phyloP scores from a whole-genome alignment of 2,797 vertebrate species.

The Hoplostethus mediterraneus region DNA sequence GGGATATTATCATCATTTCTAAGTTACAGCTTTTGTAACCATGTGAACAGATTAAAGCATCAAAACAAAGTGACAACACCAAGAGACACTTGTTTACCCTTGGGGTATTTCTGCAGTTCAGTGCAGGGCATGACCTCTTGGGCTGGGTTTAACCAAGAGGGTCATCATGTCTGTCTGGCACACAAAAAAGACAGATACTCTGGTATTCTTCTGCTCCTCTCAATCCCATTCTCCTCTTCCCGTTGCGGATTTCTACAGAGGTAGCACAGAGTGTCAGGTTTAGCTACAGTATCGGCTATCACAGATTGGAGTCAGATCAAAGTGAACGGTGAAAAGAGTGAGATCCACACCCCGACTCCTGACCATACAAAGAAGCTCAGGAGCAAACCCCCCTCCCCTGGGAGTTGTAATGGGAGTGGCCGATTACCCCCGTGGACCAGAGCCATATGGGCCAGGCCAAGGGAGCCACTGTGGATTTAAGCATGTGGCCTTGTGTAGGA shows the following conservation, averaged over 20 bases:
- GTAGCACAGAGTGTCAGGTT: conserved; percentile 75
- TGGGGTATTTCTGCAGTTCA: conserved; percentile 31
- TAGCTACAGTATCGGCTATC: conserved; percentile 77
- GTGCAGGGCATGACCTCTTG: conserved; percentile 55
- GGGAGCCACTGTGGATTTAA: conserved; percentile 28
- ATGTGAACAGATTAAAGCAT: conserved; percentile 8
- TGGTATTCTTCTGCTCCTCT: conserved; percentile 56
- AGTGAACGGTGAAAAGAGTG: conserved; percentile 79
- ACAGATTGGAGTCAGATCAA: conserved; percentile 81
- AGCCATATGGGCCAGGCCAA: conserved; percentile 55
- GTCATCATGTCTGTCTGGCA: conserved; percentile 63
- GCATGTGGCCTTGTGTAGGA: conserved; percentile 7
- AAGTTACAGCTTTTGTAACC: conserved; percentile 15
- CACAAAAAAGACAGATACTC: conserved; percentile 69
- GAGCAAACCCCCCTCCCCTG: conserved; percentile 60
- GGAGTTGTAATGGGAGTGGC: conserved; percentile 78
- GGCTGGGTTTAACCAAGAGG: conserved; percentile 62
- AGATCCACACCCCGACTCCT: conserved; percentile 74
- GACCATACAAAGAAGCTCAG: conserved; percentile 70
- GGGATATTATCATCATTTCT: not conserved
- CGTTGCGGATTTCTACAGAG: conserved; percentile 67
- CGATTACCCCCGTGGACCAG: conserved; percentile 61
- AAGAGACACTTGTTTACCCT: conserved; percentile 50
- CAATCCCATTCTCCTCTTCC: conserved; percentile 66
- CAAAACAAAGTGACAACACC: conserved; percentile 6